Percentiles rank a stretch among this genome's conserved stretches.
Conservation (phyloP, 2,113 vertebrate genomes). For the Passer domesticus region DNA sequence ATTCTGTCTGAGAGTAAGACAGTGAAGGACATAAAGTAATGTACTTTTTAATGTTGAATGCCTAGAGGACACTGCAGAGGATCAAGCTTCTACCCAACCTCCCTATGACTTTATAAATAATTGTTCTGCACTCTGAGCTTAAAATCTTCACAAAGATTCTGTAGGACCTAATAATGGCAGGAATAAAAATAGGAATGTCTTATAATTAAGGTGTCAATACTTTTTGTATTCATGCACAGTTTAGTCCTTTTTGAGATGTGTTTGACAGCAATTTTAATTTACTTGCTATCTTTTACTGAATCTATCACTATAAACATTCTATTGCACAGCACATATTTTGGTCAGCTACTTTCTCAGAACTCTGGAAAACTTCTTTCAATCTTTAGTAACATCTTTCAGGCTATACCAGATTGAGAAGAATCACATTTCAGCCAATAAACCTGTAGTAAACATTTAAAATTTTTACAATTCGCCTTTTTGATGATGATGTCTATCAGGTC, state of each 20-base stretch:
- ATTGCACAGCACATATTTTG: background rate
- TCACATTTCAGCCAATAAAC: background rate
- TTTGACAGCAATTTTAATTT: background rate
- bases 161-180: background rate
- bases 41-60: background rate
- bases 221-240: background rate
- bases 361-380: background rate
- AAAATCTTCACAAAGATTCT: background rate
- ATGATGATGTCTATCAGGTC: background rate
- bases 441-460: background rate
- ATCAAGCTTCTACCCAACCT: fast-evolving
- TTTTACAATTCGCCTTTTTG: background rate
- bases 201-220: background rate
- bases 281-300: background rate
- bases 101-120: background rate
- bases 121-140: background rate
- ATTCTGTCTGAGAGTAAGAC: background rate
- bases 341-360: background rate
- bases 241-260: background rate
- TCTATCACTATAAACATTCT: background rate
- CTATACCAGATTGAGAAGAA: background rate
- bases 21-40: background rate
- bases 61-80: background rate
- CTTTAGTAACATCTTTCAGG: background rate
- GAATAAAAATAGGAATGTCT: background rate